Conservation (phyloP, 2,113 vertebrate genomes). For the Phaethon lepturus region DNA sequence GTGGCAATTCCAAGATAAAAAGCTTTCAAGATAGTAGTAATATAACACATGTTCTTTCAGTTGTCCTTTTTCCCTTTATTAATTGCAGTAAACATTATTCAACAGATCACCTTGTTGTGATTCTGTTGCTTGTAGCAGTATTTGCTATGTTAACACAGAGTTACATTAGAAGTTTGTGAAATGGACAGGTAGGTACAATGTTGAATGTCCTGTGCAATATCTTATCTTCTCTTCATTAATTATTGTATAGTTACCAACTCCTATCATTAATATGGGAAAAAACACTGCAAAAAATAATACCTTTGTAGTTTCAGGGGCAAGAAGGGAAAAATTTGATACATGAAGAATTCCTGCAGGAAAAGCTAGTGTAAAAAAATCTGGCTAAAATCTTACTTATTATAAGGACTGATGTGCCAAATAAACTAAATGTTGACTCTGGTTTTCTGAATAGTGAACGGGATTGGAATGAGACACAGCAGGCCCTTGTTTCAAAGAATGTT, state of each 20-base stretch:
- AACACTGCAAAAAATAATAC: background rate
- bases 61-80: background rate
- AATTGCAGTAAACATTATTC: background rate
- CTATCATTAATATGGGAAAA: background rate
- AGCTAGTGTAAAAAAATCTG: background rate
- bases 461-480: background rate
- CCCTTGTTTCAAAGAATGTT: background rate
- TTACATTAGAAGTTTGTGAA: background rate
- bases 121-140: conserved; percentile 50
- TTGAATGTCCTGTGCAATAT: background rate
- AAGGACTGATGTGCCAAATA: background rate
- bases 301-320: background rate
- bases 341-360: background rate
- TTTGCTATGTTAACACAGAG: conserved; percentile 11
- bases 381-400: background rate
- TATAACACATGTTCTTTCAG: background rate
- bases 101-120: conserved; percentile 38
- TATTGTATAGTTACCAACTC: background rate
- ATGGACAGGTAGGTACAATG: background rate
- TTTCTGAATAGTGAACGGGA: background rate
- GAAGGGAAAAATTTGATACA: background rate
- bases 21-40: background rate
- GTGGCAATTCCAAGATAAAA: background rate
- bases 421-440: background rate
- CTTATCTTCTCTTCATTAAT: background rate